Conservation (phyloP, 1,140 invertebrate genomes). For the Brachionus sp. region DNA sequence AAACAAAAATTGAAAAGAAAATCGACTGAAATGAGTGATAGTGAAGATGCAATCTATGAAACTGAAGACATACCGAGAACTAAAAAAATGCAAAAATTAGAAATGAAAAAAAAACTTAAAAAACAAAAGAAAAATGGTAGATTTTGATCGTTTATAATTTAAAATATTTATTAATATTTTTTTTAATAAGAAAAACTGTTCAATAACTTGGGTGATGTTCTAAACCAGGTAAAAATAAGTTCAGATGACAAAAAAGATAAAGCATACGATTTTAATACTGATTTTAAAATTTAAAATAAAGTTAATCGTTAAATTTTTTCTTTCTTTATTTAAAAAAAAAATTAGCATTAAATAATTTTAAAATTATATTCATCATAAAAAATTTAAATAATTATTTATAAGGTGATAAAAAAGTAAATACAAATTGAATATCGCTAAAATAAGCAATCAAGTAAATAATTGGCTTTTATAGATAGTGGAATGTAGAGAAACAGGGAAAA, state of each 20-base stretch:
- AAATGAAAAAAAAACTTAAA: conserved; percentile 36
- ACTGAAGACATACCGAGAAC: conserved; percentile 38
- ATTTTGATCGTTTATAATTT: background rate
- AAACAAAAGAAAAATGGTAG: conserved; percentile 39
- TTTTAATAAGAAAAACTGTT: conserved; percentile 17
- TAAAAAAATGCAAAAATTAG: conserved; percentile 37
- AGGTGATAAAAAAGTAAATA: no score
- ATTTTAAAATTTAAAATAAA: conserved; percentile 27
- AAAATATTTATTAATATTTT: background rate
- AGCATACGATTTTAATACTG: conserved; percentile 41
- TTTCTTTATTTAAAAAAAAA: no score
- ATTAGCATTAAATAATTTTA: no score
- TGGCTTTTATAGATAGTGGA: no score
- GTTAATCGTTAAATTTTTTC: no score
- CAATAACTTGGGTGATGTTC: conserved; percentile 20
- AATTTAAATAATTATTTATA: no score
- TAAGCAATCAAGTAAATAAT: no score
- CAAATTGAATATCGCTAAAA: no score
- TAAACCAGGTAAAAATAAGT: conserved; percentile 17
- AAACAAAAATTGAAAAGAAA: conserved; percentile 1
- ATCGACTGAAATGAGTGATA: background rate
- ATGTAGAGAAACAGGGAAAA: no score
- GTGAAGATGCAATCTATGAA: background rate
- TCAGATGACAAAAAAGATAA: background rate
- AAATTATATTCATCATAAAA: background rate